Evolutionary conservation across 2,888 invertebrate species (phyloP).

Genomic region (Drosophila falleni): DNA sequence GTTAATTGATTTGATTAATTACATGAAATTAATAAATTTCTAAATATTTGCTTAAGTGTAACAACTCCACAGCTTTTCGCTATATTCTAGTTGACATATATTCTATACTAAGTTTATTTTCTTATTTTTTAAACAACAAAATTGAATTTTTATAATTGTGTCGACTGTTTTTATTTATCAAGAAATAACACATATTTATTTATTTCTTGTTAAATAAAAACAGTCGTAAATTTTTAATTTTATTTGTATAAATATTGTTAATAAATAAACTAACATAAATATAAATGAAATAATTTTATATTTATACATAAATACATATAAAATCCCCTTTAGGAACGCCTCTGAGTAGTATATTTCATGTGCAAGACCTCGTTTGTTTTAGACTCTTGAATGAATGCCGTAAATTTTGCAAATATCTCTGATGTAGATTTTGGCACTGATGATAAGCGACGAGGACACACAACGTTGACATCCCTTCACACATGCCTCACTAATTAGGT

Average conservation of each 20-base stretch:
- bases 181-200: too few species aligned
- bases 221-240: too few species aligned
- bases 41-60: neutral
- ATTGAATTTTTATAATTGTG: too few species aligned
- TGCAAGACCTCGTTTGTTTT: conserved; percentile 9
- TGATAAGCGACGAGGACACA: conserved; percentile 36
- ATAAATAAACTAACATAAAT: neutral
- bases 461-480: conserved; percentile 41
- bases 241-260: neutral
- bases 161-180: too few species aligned
- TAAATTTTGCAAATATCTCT: conserved; percentile 57
- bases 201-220: too few species aligned
- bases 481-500: conserved; percentile 43
- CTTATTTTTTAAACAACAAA: too few species aligned
- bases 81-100: neutral
- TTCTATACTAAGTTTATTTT: neutral
- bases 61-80: neutral
- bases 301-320: too few species aligned
- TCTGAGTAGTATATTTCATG: neutral
- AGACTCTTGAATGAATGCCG: conserved; percentile 31
- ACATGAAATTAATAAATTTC: too few species aligned
- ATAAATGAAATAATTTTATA: neutral
- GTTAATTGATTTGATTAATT: neutral
- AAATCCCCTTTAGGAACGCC: neutral
- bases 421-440: conserved; percentile 47